A percentile compares a stretch with the other conserved stretches of the same genome.
These are phyloP conservation scores for Cryptomyrus ogoouensis DNA, from an alignment of 2,113 vertebrate species.

Conservation along the genomic window DNA sequence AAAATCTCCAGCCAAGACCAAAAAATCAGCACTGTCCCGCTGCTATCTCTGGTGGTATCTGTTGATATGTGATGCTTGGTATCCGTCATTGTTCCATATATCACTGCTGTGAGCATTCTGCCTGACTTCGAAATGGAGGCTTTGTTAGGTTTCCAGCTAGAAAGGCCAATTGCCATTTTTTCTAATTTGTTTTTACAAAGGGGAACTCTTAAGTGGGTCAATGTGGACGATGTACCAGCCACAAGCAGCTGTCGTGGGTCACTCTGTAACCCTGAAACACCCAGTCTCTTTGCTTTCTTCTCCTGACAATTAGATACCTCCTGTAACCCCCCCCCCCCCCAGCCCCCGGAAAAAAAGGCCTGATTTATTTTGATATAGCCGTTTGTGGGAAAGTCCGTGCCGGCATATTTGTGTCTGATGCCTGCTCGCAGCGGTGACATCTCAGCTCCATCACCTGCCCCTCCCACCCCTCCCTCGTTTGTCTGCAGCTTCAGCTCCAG, in stretches of 20 bases:
- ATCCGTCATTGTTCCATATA: background rate
- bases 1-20: background rate
- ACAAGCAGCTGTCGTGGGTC: background rate
- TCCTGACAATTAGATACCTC: background rate
- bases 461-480: background rate
- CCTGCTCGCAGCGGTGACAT: background rate
- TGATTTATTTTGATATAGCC: background rate
- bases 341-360: background rate
- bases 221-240: background rate
- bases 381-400: background rate
- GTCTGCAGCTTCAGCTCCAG: background rate
- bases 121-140: background rate
- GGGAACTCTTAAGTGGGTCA: background rate
- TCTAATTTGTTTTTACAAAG: background rate
- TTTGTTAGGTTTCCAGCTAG: background rate
- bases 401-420: background rate
- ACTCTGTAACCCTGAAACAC: background rate
- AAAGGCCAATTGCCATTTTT: background rate
- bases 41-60: background rate
- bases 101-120: background rate
- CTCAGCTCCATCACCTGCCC: background rate
- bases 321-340: background rate
- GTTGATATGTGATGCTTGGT: background rate
- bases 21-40: background rate
- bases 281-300: background rate